phyloP scores from a whole-genome alignment of 37 sponge, comb jelly and placozoan species.

The Chondrilla cf. caribensis region DNA sequence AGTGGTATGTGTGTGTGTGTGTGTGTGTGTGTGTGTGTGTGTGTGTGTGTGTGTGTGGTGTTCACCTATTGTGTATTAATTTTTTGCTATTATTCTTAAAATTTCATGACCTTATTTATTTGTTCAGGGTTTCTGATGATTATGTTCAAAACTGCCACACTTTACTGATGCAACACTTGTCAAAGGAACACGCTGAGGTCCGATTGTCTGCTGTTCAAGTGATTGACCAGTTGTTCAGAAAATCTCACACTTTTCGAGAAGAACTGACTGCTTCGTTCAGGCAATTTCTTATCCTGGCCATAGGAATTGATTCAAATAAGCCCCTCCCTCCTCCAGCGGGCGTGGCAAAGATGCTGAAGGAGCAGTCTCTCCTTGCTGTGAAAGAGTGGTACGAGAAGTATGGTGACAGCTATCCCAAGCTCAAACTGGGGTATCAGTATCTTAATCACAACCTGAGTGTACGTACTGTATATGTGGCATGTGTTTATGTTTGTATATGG shows the following conservation, averaged over 20 bases:
- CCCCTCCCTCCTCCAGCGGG: conserved; percentile 75
- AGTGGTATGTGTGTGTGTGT: conserved; percentile 23
- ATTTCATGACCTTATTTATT: not conserved
- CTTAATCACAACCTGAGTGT: conserved; percentile 76
- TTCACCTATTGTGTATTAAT: conserved; percentile 30
- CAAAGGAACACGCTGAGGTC: conserved; percentile 68
- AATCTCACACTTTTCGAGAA: conserved; percentile 77
- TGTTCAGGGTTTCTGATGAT: conserved; percentile 51
- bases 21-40: conserved; percentile 27
- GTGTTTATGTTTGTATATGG: no score
- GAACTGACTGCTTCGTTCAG: conserved; percentile 50
- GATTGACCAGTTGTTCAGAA: conserved; percentile 54
- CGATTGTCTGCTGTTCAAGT: conserved; percentile 70
- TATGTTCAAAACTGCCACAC: conserved; percentile 40
- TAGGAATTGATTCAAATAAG: conserved; percentile 36
- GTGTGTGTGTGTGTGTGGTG: not conserved
- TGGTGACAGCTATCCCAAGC: conserved; percentile 77
- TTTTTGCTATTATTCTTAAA: not conserved
- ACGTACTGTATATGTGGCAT: no score
- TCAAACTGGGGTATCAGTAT: conserved; percentile 70
- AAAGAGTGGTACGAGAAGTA: conserved; percentile 66
- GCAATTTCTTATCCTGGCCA: conserved; percentile 24
- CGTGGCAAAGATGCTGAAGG: conserved; percentile 63
- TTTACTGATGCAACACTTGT: conserved; percentile 53
- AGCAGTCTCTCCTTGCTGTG: conserved; percentile 58